These are phyloP conservation scores for Agrotis puta DNA, from an alignment of 2,888 invertebrate species.

Conservation along the genomic window DNA sequence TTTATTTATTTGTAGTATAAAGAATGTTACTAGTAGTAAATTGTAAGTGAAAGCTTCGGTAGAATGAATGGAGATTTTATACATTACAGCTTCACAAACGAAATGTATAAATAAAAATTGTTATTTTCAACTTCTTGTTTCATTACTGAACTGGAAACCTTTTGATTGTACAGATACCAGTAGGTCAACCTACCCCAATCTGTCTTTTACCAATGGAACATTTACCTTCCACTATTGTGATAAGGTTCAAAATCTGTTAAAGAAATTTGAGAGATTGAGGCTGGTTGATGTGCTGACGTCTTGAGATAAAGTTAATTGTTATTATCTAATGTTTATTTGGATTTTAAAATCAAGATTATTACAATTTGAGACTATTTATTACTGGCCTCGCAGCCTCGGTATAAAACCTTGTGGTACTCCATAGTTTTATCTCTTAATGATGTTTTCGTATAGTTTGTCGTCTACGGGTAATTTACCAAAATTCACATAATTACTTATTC, in stretches of 20 bases:
- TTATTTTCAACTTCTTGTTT: slow-evolving; percentile 71
- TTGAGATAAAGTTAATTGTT: background rate
- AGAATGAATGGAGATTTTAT: slow-evolving; percentile 71
- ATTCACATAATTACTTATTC: background rate
- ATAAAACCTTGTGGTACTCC: background rate
- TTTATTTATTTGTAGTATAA: slow-evolving; percentile 69
- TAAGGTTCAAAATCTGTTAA: too few species aligned
- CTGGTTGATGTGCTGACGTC: too few species aligned
- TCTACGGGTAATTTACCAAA: background rate
- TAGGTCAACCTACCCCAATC: too few species aligned
- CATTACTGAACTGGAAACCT: slow-evolving; percentile 11
- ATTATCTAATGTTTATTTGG: background rate
- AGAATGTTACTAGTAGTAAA: slow-evolving; percentile 65
- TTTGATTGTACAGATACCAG: too few species aligned
- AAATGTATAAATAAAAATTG: slow-evolving; percentile 73
- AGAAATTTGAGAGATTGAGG: too few species aligned
- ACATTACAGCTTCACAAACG: slow-evolving; percentile 75
- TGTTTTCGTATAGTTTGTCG: background rate
- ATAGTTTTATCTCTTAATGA: background rate
- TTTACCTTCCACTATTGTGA: too few species aligned
- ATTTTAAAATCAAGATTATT: background rate
- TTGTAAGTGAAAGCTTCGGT: slow-evolving; percentile 72
- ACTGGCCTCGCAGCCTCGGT: background rate
- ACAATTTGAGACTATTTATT: background rate
- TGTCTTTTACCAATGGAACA: too few species aligned